phyloP scores from a whole-genome alignment of 2,888 invertebrate genomes.

The Xylota sylvarum region DNA sequence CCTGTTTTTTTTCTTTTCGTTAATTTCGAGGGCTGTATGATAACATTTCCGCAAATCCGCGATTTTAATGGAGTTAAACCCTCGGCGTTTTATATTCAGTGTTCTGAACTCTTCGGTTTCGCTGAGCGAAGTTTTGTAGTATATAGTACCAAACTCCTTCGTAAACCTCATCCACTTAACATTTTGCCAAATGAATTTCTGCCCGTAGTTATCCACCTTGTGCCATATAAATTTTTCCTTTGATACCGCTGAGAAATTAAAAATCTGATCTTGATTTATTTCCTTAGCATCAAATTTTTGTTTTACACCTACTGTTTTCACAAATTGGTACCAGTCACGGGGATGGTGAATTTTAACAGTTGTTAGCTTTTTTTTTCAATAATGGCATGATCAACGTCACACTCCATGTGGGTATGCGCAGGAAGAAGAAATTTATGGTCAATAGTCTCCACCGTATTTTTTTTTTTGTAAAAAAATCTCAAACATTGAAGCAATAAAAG shows the following conservation, averaged over 20 bases:
- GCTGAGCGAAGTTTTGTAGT: too few relatives aligned
- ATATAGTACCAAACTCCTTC: too few relatives aligned
- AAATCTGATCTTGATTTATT: constrained; percentile 29
- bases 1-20: constrained; percentile 29
- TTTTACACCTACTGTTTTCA: constrained; percentile 5
- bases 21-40: constrained; percentile 11
- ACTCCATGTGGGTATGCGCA: constrained; percentile 24
- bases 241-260: constrained; percentile 9
- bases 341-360: constrained; percentile 3
- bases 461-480: not conserved
- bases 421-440: too few relatives aligned
- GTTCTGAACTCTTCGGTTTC: constrained; percentile 5
- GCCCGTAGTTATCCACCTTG: constrained; percentile 1
- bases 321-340: constrained; percentile 12
- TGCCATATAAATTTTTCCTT: constrained; percentile 32
- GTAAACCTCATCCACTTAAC: too few relatives aligned
- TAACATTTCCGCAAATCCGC: constrained; percentile 2
- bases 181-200: constrained; percentile 26
- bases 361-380: constrained; percentile 3
- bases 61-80: constrained; percentile 1
- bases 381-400: constrained; percentile 10
- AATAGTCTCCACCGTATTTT: not conserved
- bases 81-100: not conserved
- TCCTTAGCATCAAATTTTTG: constrained; percentile 20
- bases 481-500: constrained; percentile 10